Evolutionary conservation across 2,113 vertebrate genomes (phyloP), one percentile per base, ranked within the genome.

Genomic region (Platycercus adscitus): DNA sequence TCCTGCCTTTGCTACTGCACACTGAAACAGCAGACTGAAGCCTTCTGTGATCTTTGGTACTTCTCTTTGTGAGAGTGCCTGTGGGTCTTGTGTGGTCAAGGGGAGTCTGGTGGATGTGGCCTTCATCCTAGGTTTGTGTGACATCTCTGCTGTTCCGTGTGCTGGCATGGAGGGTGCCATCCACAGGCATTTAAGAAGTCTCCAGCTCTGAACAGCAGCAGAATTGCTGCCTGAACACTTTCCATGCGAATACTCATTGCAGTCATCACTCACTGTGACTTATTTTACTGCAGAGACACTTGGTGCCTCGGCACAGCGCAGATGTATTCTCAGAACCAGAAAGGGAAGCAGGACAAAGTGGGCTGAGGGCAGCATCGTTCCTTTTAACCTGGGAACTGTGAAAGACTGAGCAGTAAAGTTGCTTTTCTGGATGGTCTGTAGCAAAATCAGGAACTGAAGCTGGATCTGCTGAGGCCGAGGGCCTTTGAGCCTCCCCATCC

Each of bases 121-220:
- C 39, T 79, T 82, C 73, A 76, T 19, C 44, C 33, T 16, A 23
- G 33, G 18, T 35, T 11, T 66, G 13, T 1, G 43, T 55, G 43
- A 13, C 14, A 26, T 15, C 56, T 47, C 39, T 71, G 84, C 3
- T 1, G 1, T 31, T 76, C 21, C 81, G 23, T 0, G 0, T 31
- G 70, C 37, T 73, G 65, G 25, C 26, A 1, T 0, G 4, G 60
- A 17, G 25, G 20, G 7, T 5, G 1, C 44, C 41, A 33, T 26
- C 83, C 33, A 7, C 0, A 1, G 44, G 19, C 25, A 5, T 33
- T 20, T 76, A 44, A 60, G 69, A 20, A 70, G 14, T 33, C 47
- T 63, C 43, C 39, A n/a, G 6, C 33, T 41, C n/a, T 20, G 63
- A 66, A 61, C 78, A 86, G 69, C 33, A 61, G 65, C 76, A 86